Evolutionary conservation across 2,797 vertebrate genomes (phyloP).

Genomic region (Girardinus metallicus): DNA sequence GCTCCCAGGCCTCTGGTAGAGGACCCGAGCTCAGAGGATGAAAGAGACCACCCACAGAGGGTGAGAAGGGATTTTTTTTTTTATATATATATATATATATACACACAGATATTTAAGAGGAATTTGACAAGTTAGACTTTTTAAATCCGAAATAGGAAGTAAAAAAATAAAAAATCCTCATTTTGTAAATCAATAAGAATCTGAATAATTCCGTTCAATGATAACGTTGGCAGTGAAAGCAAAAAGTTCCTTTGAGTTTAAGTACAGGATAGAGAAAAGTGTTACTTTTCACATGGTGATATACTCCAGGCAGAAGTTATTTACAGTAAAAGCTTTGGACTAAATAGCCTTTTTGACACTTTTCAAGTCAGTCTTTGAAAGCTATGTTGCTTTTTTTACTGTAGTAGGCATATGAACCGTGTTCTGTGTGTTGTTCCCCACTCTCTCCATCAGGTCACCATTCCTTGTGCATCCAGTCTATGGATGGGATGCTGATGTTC

Average conservation of each 20-base stretch:
- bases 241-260: not conserved
- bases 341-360: not conserved
- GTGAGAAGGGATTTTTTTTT: too few species aligned
- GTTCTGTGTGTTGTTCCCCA: not conserved
- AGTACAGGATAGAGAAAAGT: not conserved
- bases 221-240: not conserved
- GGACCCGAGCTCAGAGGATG: too few species aligned
- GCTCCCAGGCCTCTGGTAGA: too few species aligned
- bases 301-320: not conserved
- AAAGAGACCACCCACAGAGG: too few species aligned
- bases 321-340: not conserved
- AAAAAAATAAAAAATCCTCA: not conserved
- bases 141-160: not conserved
- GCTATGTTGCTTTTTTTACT: not conserved
- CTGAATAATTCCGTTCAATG: not conserved
- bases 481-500: constrained; percentile 98
- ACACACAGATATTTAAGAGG: not conserved
- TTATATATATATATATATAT: too few species aligned
- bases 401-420: not conserved
- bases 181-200: not conserved
- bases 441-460: constrained; percentile 85
- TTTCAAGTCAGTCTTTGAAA: not conserved
- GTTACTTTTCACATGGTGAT: not conserved
- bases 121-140: not conserved
- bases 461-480: constrained; percentile 95